phyloP scores from a whole-genome alignment of 2,888 invertebrate species.

The Chaetoderma sp. region DNA sequence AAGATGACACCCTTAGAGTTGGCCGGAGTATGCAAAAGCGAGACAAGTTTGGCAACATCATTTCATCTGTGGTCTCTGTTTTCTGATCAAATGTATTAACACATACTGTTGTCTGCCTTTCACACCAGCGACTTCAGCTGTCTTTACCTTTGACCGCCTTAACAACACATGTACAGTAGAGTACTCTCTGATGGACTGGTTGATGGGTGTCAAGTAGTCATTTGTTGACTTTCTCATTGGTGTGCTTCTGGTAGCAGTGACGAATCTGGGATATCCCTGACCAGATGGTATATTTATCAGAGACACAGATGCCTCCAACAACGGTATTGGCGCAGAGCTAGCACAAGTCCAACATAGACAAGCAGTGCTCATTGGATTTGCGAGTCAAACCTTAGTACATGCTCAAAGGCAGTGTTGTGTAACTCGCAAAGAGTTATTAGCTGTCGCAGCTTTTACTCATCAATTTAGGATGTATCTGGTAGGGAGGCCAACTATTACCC shows the following conservation, averaged over 20 bases:
- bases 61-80: too few relatives aligned
- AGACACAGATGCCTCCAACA: slow-evolving; percentile 1
- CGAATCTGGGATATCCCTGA: background rate
- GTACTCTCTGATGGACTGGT: too few relatives aligned
- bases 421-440: slow-evolving; percentile 13
- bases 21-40: too few relatives aligned
- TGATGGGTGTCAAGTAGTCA: too few relatives aligned
- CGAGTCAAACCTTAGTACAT: background rate
- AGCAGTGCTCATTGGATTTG: slow-evolving; percentile 4
- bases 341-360: slow-evolving; percentile 1
- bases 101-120: too few relatives aligned
- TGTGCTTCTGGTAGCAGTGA: too few relatives aligned
- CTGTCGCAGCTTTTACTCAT: slow-evolving; percentile 1
- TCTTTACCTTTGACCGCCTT: background rate
- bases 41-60: too few relatives aligned
- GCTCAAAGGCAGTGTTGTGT: slow-evolving; percentile 5
- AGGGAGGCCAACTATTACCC: background rate
- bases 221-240: too few relatives aligned
- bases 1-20: too few relatives aligned
- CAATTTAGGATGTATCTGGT: slow-evolving; percentile 1
- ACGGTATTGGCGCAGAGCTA: background rate
- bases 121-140: background rate
- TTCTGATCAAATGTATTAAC: too few relatives aligned
- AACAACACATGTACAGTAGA: too few relatives aligned
- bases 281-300: background rate